Evolutionary conservation across 2,888 invertebrate species (phyloP).

Genomic region (Epinotia bilunana): DNA sequence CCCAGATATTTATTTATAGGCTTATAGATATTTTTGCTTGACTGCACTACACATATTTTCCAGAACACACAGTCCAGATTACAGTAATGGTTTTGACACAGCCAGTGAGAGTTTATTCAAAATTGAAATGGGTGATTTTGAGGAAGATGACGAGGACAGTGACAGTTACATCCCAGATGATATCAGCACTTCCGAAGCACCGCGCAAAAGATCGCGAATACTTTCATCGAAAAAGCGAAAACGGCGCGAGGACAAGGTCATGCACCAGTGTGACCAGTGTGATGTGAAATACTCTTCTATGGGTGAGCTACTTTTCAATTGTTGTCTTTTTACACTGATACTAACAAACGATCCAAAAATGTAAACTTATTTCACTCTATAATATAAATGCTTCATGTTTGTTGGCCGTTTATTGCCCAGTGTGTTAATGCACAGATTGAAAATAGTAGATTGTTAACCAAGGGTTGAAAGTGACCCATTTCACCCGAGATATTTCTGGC

Average conservation of each 20-base stretch:
- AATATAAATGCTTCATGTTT: too few species aligned
- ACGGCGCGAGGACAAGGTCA: slow-evolving; percentile 55
- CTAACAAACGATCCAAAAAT: background rate
- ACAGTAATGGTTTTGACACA: slow-evolving; percentile 57
- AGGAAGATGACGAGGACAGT: slow-evolving; percentile 56
- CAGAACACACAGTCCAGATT: slow-evolving; percentile 63
- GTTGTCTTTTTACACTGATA: background rate
- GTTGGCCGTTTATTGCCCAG: too few species aligned
- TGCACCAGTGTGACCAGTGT: slow-evolving; percentile 75
- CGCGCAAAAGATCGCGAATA: slow-evolving; percentile 44
- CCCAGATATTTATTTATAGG: too few species aligned
- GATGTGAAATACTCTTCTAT: slow-evolving; percentile 71
- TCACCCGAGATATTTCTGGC: too few species aligned
- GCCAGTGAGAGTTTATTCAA: slow-evolving; percentile 52
- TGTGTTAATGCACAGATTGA: too few species aligned
- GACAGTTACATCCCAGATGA: slow-evolving; percentile 56
- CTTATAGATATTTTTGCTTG: too few species aligned
- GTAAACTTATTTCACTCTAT: too few species aligned
- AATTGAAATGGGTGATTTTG: slow-evolving; percentile 60
- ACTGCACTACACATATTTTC: slow-evolving; percentile 46
- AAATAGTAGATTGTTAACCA: background rate
- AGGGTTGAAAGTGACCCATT: too few species aligned
- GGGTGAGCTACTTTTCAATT: slow-evolving; percentile 56
- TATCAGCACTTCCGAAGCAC: slow-evolving; percentile 49
- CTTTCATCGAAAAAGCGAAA: slow-evolving; percentile 52